Conservation (phyloP, 1,140 invertebrate species). For the Papilio polytes region DNA sequence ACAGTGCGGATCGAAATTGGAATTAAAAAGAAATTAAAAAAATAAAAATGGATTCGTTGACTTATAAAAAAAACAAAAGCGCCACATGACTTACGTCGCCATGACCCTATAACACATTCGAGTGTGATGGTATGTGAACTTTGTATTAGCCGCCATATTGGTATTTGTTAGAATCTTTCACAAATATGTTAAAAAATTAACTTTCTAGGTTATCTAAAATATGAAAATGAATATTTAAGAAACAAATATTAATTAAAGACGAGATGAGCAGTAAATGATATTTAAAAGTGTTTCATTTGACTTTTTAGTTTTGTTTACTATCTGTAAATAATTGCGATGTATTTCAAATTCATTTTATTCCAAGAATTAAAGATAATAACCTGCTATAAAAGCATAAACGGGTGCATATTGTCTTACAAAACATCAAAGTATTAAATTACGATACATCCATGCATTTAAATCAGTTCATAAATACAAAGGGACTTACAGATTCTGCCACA, state of each 20-base stretch:
- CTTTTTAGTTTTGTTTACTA: no score
- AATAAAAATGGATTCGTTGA: neutral
- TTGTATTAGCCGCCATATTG: slow-evolving; percentile 2
- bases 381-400: neutral
- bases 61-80: neutral
- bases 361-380: neutral
- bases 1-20: slow-evolving; percentile 8
- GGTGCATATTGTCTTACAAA: slow-evolving; percentile 1
- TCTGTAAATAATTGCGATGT: no score
- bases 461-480: neutral
- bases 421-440: neutral
- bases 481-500: neutral
- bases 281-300: no score
- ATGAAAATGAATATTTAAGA: no score
- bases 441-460: neutral
- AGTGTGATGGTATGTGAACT: slow-evolving; percentile 18
- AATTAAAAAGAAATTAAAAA: no score
- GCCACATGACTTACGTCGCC: neutral
- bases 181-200: neutral
- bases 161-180: neutral
- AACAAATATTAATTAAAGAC: no score
- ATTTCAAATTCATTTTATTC: neutral
- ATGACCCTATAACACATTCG: slow-evolving; percentile 10
- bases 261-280: no score
- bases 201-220: neutral